Evolutionary conservation across 2,888 invertebrate species (phyloP).

Genomic region (Therioaphis trifolii): DNA sequence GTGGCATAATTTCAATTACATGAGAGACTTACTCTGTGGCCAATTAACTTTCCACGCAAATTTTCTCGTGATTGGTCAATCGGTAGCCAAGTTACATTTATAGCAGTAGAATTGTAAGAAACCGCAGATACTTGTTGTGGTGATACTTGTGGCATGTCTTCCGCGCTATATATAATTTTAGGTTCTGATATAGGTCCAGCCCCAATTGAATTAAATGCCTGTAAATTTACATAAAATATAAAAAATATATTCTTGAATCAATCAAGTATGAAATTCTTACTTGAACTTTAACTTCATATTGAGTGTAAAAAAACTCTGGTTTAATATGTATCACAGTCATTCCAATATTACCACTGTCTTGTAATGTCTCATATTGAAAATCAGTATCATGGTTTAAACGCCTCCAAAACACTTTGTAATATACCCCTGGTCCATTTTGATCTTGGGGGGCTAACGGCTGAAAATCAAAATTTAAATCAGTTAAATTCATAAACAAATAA

Average conservation of each 20-base stretch:
- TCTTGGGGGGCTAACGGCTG: constrained; percentile 79
- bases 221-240: constrained; percentile 7
- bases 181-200: constrained; percentile 84
- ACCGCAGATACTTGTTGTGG: constrained; percentile 83
- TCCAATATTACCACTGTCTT: constrained; percentile 81
- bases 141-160: constrained; percentile 91
- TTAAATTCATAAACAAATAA: not conserved
- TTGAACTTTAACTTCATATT: constrained; percentile 88
- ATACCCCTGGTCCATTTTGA: constrained; percentile 89
- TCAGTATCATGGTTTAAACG: constrained; percentile 79
- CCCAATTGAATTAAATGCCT: constrained; percentile 82
- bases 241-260: not conserved
- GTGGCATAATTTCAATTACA: not conserved
- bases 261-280: constrained; percentile 66
- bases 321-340: constrained; percentile 83
- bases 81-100: constrained; percentile 91
- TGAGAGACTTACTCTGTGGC: constrained; percentile 78
- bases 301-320: constrained; percentile 80
- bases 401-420: constrained; percentile 92
- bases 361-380: constrained; percentile 79
- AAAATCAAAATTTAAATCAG: constrained; percentile 3
- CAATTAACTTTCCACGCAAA: constrained; percentile 89
- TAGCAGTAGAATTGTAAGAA: constrained; percentile 90
- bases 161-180: constrained; percentile 83
- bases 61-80: constrained; percentile 85